Evolutionary conservation across 1,140 invertebrate species (phyloP).

Genomic region (Drosophila subobscura): DNA sequence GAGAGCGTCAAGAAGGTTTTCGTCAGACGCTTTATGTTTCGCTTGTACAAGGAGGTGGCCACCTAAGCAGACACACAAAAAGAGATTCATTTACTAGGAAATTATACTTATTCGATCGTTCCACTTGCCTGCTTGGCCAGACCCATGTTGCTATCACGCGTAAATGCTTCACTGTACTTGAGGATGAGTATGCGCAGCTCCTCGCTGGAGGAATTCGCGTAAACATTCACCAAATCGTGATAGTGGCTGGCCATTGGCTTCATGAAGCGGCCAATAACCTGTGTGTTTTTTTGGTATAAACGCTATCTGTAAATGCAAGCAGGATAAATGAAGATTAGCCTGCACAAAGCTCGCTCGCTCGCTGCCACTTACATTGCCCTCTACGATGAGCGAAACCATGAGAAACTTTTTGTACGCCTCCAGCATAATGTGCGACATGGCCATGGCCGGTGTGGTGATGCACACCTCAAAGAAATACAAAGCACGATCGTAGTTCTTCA

Average conservation of each 20-base stretch:
- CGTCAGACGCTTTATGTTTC: constrained; percentile 98
- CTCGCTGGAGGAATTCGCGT: constrained; percentile 89
- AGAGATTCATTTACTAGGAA: neutral
- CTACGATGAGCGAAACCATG: constrained; percentile 94
- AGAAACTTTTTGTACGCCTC: constrained; percentile 99
- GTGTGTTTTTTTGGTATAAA: constrained; percentile 95
- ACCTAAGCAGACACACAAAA: constrained; percentile 86
- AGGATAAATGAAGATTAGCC: neutral
- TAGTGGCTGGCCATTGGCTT: constrained; percentile 96
- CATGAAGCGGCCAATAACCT: constrained; percentile 94
- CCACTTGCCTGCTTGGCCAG: constrained; percentile 89
- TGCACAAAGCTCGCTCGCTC: neutral
- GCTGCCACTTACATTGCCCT: constrained; percentile 89
- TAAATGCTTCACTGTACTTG: constrained; percentile 92
- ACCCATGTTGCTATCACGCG: constrained; percentile 93
- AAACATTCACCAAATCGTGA: constrained; percentile 93
- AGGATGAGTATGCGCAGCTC: constrained; percentile 89
- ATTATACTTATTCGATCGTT: neutral
- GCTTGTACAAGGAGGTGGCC: constrained; percentile 94
- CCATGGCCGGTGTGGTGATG: constrained; percentile 95
- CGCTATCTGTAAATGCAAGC: constrained; percentile 85
- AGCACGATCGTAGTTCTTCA: constrained; percentile 96
- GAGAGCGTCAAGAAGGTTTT: constrained; percentile 98
- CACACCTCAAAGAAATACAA: constrained; percentile 98
- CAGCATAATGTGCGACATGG: constrained; percentile 97